Conservation (phyloP, 2,888 invertebrate genomes). For the Phortica okadai region DNA sequence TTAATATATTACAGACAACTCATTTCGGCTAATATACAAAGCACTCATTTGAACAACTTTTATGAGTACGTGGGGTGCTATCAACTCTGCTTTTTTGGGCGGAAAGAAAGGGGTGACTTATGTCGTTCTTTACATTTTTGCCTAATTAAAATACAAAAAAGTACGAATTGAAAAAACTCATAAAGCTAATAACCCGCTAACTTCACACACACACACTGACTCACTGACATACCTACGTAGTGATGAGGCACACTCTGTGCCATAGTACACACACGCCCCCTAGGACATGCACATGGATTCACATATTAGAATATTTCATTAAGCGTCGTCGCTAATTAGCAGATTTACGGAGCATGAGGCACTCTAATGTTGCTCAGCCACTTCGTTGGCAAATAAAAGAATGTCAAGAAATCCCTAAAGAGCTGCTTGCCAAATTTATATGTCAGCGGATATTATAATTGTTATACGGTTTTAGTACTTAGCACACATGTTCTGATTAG, state of each 20-base stretch:
- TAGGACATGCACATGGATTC: not conserved
- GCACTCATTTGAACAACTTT: slow-evolving; percentile 48
- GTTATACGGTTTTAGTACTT: no score
- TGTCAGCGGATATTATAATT: no score
- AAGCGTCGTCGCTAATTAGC: slow-evolving; percentile 49
- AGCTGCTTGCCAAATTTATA: not conserved
- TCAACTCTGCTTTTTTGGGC: slow-evolving; percentile 36
- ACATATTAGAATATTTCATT: slow-evolving; percentile 27
- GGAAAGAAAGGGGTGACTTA: not conserved
- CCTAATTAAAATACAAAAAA: slow-evolving; percentile 31
- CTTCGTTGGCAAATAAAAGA: not conserved
- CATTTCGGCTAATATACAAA: slow-evolving; percentile 30
- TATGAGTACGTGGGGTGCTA: slow-evolving; percentile 54
- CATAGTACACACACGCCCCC: not conserved
- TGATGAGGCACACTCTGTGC: not conserved
- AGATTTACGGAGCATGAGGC: slow-evolving; percentile 47
- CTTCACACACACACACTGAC: not conserved
- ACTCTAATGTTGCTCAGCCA: slow-evolving; percentile 30
- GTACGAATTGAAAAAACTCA: slow-evolving; percentile 27
- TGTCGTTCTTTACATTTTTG: slow-evolving; percentile 19
- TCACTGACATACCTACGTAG: slow-evolving; percentile 14
- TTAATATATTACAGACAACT: slow-evolving; percentile 9
- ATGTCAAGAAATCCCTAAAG: not conserved
- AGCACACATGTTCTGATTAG: no score
- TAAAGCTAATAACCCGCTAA: slow-evolving; percentile 30